Evolutionary conservation across 2,888 invertebrate species (phyloP).

Genomic region (Magallana nippona): DNA sequence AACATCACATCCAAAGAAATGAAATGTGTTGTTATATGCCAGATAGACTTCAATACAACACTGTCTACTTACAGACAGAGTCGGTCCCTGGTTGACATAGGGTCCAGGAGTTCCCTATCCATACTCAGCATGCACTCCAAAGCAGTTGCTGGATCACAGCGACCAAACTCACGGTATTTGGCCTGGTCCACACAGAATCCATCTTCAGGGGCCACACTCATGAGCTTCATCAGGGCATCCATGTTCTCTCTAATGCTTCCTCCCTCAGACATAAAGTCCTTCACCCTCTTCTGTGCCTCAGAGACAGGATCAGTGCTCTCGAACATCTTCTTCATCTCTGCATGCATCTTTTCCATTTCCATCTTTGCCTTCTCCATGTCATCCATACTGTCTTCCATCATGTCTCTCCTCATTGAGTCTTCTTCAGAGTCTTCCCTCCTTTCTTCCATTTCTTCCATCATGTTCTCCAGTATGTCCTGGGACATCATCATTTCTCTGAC

Average conservation of each 20-base stretch:
- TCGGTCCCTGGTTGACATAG: conserved; percentile 39
- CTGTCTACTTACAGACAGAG: conserved; percentile 41
- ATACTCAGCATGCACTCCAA: conserved; percentile 37
- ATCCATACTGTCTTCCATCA: background rate
- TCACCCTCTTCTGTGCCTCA: background rate
- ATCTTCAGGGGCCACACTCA: conserved; percentile 15
- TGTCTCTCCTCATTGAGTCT: background rate
- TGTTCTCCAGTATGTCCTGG: background rate
- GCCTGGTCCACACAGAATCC: conserved; percentile 42
- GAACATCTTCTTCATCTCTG: conserved; percentile 2
- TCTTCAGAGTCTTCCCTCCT: background rate
- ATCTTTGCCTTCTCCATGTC: conserved; percentile 19
- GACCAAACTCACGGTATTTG: conserved; percentile 28
- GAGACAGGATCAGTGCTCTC: background rate
- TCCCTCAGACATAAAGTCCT: background rate
- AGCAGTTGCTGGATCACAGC: conserved; percentile 33
- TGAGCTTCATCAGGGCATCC: conserved; percentile 18
- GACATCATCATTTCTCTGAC: conserved; percentile 12
- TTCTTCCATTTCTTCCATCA: background rate
- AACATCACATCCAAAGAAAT: background rate
- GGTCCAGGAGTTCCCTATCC: conserved; percentile 38
- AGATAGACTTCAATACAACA: background rate
- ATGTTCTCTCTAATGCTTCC: background rate
- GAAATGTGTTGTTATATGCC: background rate
- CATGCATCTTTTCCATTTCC: conserved; percentile 11